Base-by-base conservation (phyloP, 1,140 invertebrate species). In the Drosophila serrata region DNA sequence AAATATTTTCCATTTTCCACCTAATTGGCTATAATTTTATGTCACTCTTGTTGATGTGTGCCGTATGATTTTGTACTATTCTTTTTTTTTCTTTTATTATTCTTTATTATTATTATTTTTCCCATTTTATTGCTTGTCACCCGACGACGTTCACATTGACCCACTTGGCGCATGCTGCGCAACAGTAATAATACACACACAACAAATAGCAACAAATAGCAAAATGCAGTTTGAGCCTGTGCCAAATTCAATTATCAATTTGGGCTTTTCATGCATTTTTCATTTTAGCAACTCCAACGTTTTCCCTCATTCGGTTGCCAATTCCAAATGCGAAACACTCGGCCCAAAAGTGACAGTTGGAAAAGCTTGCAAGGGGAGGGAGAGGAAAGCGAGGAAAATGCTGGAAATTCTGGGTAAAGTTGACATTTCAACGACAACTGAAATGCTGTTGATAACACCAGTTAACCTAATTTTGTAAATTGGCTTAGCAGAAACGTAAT, bases 211-310 rank as follows among this genome's bases (percentile, higher is more conserved):
- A 55, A 15, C 33, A 55, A 55, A 22, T 37, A 37, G 51, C 33
- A 55, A 69, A 53, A 56, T 88, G 80, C 84, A 88, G 70, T 88
- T 80, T 82, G 67, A 82, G 84, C 67, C 72, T 67, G 80, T 87
- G 84, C 84, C 84, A 84, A 87, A 87, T 79, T 84, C 80, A 88
- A 87, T 87, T 87, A 87, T 87, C 84, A 87, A 87, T 87, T 87
- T 87, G 76, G 39, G 68, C 84, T 63, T 79, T 88, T 80, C 77
- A 69, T 58, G 57, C 68, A 79, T 46, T 79, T 77, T 78, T 42
- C 70, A 70, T 82, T 67, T 82, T 70, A n/a, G 72, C 56, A 79
- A 77, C 74, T 67, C 51, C 15, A 49, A 49, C 39, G 53, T 24
- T 75, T 70, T 39, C 15, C 60, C 33, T 19, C 11, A 37, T 19